Percentiles rank a stretch among this genome's conserved stretches.
Conservation (phyloP, 2,888 invertebrate species). For the Temnothorax ravouxi region DNA sequence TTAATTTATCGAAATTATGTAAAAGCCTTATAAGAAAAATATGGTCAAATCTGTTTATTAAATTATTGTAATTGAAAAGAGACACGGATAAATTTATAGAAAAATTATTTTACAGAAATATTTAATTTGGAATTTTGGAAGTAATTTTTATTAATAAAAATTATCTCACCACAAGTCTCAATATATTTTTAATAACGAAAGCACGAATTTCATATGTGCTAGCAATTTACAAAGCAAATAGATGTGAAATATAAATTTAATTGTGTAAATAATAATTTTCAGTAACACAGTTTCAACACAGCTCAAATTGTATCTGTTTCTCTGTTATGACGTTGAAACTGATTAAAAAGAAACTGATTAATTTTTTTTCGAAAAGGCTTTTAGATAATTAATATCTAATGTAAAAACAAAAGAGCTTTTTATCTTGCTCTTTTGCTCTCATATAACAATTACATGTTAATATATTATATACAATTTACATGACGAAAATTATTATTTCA, state of each 20-base stretch:
- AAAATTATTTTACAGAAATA: neutral
- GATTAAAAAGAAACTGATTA: neutral
- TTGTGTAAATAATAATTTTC: neutral
- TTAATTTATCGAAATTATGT: neutral
- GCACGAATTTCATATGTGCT: neutral
- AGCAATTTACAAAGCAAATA: neutral
- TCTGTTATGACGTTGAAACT: neutral
- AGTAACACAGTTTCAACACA: neutral
- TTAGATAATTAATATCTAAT: neutral
- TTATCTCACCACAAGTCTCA: neutral
- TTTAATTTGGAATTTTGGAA: neutral
- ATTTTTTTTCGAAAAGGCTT: neutral
- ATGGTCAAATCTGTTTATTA: neutral
- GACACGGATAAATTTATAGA: neutral
- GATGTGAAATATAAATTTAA: slow-evolving; percentile 11
- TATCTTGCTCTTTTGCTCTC: neutral
- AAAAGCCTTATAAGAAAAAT: neutral
- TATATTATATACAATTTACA: neutral
- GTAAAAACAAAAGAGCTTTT: too few species aligned
- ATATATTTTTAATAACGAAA: neutral
- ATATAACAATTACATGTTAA: neutral
- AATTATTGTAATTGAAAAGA: neutral
- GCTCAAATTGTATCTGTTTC: neutral
- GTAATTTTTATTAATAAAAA: slow-evolving; percentile 5
- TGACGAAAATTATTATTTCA: neutral